Evolutionary conservation across 2,888 invertebrate genomes (phyloP).

Genomic region (Hypomecis punctinalis): DNA sequence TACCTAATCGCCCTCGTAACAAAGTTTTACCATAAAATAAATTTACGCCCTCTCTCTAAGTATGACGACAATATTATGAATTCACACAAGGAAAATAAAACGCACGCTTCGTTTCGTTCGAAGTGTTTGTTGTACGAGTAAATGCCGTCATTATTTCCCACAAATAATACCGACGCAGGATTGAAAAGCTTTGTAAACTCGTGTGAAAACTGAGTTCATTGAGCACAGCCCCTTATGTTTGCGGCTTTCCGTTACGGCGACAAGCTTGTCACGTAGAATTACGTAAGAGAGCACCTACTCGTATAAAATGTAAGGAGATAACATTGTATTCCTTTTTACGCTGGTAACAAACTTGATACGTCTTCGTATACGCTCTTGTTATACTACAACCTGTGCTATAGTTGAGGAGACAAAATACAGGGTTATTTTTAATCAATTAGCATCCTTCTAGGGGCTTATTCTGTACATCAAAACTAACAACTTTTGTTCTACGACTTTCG

Average conservation of each 20-base stretch:
- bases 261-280: conserved; percentile 55
- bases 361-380: conserved; percentile 8
- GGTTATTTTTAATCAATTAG: too few species aligned
- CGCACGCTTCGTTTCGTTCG: background rate
- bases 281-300: conserved; percentile 36
- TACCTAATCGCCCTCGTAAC: too few species aligned
- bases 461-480: too few species aligned
- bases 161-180: conserved; percentile 31
- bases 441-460: too few species aligned
- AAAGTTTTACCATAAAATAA: too few species aligned
- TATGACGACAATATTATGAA: background rate
- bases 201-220: conserved; percentile 31
- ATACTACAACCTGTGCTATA: conserved; percentile 4
- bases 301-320: conserved; percentile 43
- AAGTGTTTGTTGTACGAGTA: background rate
- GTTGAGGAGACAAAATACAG: too few species aligned
- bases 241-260: conserved; percentile 51
- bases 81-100: conserved; percentile 1
- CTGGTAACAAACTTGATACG: conserved; percentile 30
- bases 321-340: conserved; percentile 35
- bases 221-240: conserved; percentile 51
- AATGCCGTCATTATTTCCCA: conserved; percentile 18
- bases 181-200: conserved; percentile 41
- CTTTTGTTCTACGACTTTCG: too few species aligned
- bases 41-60: too few species aligned